Conservation (phyloP, 1,140 invertebrate species). For the Oryctes rhinoceros region DNA sequence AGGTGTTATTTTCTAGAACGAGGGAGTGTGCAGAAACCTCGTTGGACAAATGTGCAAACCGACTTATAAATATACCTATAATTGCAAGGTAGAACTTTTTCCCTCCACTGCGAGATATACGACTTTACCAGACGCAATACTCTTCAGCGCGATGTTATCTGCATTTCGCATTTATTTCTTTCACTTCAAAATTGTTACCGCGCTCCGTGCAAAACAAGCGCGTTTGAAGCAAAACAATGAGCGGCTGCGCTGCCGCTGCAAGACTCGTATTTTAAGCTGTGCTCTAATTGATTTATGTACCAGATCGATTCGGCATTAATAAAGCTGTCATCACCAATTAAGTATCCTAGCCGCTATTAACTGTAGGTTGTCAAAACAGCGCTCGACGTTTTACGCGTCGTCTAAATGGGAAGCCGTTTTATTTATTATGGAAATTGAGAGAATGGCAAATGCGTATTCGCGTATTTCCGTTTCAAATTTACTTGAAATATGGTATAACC, state of each 20-base stretch:
- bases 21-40: no score
- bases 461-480: not conserved
- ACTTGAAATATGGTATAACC: not conserved
- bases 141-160: constrained; percentile 1
- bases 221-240: constrained; percentile 1
- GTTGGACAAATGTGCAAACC: no score
- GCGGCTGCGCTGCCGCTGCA: not conserved
- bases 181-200: not conserved
- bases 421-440: constrained; percentile 29
- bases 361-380: constrained; percentile 22
- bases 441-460: not conserved
- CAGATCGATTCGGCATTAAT: constrained; percentile 21
- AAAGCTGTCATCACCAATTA: constrained; percentile 32
- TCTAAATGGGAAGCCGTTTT: not conserved
- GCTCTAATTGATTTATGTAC: constrained; percentile 20
- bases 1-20: no score
- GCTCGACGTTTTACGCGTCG: not conserved
- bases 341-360: constrained; percentile 3
- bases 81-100: no score
- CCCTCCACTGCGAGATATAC: not conserved
- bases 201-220: not conserved
- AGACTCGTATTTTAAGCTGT: not conserved
- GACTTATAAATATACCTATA: no score
- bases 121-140: not conserved
- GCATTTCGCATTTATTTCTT: not conserved